Conservation (phyloP, 2,113 vertebrate genomes). For the Trichomycterus rosablanca region DNA sequence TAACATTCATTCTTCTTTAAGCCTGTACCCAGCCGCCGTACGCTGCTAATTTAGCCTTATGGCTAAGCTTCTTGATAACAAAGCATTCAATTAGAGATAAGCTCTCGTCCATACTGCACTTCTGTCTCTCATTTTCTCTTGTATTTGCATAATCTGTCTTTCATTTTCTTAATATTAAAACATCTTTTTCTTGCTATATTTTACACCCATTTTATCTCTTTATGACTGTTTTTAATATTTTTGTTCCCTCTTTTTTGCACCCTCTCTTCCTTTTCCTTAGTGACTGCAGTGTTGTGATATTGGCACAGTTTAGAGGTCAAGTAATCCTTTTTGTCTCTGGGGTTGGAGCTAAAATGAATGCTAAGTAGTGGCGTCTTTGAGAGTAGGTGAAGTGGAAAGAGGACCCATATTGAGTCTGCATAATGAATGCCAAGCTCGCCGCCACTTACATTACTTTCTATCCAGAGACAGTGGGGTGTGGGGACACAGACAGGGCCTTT, state of each 20-base stretch:
- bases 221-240: constrained; percentile 24
- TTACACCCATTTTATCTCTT: constrained; percentile 10
- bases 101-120: constrained; percentile 33
- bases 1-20: constrained; percentile 3
- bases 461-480: no score
- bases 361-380: constrained; percentile 57
- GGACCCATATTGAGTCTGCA: constrained; percentile 57
- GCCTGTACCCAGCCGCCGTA: constrained; percentile 54
- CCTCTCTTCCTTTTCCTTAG: neutral
- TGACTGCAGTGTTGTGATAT: constrained; percentile 49
- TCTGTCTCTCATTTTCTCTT: constrained; percentile 3
- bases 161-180: constrained; percentile 37
- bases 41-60: constrained; percentile 66
- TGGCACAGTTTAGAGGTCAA: constrained; percentile 66
- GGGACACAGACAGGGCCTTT: no score
- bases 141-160: constrained; percentile 23
- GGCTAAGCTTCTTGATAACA: constrained; percentile 65
- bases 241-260: neutral
- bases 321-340: constrained; percentile 56
- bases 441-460: constrained; percentile 44
- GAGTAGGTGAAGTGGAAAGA: constrained; percentile 54
- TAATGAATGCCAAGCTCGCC: constrained; percentile 59
- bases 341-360: constrained; percentile 53
- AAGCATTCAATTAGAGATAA: constrained; percentile 74
- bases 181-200: constrained; percentile 29